phyloP scores from a whole-genome alignment of 2,888 invertebrate genomes.

The Shargacucullia verbasci region DNA sequence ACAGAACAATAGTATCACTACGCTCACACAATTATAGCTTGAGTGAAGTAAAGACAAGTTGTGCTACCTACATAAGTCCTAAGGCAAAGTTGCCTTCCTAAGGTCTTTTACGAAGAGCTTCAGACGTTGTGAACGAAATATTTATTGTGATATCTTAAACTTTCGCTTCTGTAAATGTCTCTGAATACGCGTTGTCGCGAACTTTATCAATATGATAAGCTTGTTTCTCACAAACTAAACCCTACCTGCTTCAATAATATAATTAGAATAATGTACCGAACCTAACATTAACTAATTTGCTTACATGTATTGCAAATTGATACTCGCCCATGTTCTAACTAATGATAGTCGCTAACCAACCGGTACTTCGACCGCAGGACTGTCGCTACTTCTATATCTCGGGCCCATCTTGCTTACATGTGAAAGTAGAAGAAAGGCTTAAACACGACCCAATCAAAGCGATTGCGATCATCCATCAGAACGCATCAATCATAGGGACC shows the following conservation, averaged over 20 bases:
- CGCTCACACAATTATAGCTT: not conserved
- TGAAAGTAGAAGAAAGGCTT: conserved; percentile 49
- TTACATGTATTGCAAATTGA: conserved; percentile 34
- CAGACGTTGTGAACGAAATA: too few species aligned
- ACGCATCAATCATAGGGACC: conserved; percentile 44
- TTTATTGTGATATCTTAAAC: too few species aligned
- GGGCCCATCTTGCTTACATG: conserved; percentile 39
- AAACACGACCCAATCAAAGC: conserved; percentile 44
- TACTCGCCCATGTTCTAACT: conserved; percentile 34
- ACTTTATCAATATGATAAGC: too few species aligned
- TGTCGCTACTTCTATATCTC: conserved; percentile 28
- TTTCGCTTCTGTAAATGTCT: too few species aligned
- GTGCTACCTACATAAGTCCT: too few species aligned
- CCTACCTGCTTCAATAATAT: too few species aligned
- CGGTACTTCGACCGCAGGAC: conserved; percentile 47
- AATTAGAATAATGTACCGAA: not conserved
- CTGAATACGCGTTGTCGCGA: too few species aligned
- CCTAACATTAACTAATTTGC: conserved; percentile 30
- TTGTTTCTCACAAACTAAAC: too few species aligned
- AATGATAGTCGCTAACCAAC: conserved; percentile 39
- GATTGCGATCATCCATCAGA: conserved; percentile 47
- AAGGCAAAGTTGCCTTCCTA: too few species aligned
- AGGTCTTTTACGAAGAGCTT: too few species aligned
- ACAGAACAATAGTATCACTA: too few species aligned
- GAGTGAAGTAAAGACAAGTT: too few species aligned